phyloP scores from a whole-genome alignment of 2,888 invertebrate species.

The Watsonalla binaria region DNA sequence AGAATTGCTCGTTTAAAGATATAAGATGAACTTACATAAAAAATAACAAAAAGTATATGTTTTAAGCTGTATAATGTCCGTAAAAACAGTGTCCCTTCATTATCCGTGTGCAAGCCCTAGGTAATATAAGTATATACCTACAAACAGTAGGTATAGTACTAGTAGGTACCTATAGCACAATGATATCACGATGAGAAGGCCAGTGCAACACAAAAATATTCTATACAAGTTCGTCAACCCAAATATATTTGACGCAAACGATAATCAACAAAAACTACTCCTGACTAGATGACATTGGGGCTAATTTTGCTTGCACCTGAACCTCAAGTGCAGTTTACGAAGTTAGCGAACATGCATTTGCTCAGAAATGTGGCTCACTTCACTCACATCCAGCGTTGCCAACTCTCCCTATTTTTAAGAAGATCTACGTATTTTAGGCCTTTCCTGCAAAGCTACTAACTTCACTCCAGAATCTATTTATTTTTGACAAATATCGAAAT shows the following conservation, averaged over 20 bases:
- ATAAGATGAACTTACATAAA: too few species aligned
- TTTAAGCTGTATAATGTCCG: too few species aligned
- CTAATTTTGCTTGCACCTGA: slow-evolving; percentile 31
- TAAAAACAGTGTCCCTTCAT: too few species aligned
- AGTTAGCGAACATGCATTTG: slow-evolving; percentile 48
- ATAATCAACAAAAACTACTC: slow-evolving; percentile 29
- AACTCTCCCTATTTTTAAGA: too few species aligned
- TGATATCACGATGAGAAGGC: slow-evolving; percentile 46
- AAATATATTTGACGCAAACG: slow-evolving; percentile 38
- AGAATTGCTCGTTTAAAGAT: too few species aligned
- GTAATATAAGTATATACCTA: not conserved
- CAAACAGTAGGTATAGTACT: slow-evolving; percentile 5
- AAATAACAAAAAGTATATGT: too few species aligned
- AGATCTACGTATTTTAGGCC: too few species aligned
- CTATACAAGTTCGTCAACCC: slow-evolving; percentile 59
- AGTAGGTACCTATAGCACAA: slow-evolving; percentile 9
- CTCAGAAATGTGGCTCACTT: slow-evolving; percentile 67
- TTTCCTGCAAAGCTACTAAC: too few species aligned
- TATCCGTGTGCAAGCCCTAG: too few species aligned
- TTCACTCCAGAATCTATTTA: too few species aligned
- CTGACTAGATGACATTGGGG: slow-evolving; percentile 10
- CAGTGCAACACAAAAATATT: slow-evolving; percentile 50
- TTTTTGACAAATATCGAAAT: too few species aligned
- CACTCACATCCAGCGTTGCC: slow-evolving; percentile 56
- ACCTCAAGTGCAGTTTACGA: slow-evolving; percentile 15